Percentiles rank a stretch among this genome's conserved stretches.
Conservation (phyloP, 2,888 invertebrate species). For the Amphipyra berbera region DNA sequence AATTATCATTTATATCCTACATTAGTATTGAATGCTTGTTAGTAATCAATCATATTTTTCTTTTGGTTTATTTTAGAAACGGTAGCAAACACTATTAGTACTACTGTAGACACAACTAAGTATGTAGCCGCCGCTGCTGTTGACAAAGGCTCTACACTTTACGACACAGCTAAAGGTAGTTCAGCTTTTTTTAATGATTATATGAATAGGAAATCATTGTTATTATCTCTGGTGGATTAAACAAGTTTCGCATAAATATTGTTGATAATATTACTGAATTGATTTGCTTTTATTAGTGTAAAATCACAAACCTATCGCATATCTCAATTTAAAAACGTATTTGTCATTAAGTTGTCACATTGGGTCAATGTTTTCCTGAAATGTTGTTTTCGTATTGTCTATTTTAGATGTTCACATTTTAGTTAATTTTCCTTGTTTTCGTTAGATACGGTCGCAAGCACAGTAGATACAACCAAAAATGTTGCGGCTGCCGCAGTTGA, state of each 20-base stretch:
- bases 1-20: no score
- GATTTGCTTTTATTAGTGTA: no score
- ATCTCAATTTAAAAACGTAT: no score
- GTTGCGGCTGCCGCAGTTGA: slow-evolving; percentile 63
- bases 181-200: not conserved
- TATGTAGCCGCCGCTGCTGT: slow-evolving; percentile 69
- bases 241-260: no score
- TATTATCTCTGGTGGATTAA: no score
- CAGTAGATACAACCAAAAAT: slow-evolving; percentile 69
- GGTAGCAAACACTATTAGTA: slow-evolving; percentile 64
- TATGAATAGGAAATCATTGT: no score
- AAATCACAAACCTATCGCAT: no score
- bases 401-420: slow-evolving; percentile 1
- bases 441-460: slow-evolving; percentile 64
- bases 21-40: not conserved
- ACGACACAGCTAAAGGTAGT: slow-evolving; percentile 66
- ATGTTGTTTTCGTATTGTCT: not conserved
- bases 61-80: slow-evolving; percentile 62
- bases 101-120: slow-evolving; percentile 72
- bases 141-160: slow-evolving; percentile 66
- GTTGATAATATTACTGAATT: no score
- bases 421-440: slow-evolving; percentile 21
- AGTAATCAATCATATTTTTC: not conserved
- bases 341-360: no score
- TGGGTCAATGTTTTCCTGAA: not conserved